These are phyloP conservation scores for Acanthisitta chloris DNA, from an alignment of 2,113 vertebrate species.

Conservation along the genomic window DNA sequence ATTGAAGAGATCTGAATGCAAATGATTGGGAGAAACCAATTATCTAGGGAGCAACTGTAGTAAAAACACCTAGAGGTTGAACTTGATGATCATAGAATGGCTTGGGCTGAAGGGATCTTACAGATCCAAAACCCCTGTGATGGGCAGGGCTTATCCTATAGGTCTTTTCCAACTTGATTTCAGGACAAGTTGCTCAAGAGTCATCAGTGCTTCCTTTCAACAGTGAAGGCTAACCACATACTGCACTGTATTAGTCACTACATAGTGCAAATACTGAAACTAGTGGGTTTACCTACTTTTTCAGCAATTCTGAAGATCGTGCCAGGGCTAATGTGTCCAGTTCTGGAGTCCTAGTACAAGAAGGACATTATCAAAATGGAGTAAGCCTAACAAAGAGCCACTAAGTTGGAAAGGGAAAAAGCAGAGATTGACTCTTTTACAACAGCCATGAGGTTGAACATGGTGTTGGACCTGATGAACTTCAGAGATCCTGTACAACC, in stretches of 20 bases:
- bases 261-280: fast-evolving
- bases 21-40: background rate
- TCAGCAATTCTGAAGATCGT: background rate
- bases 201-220: background rate
- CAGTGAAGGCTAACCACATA: background rate
- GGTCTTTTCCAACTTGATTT: background rate
- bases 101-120: background rate
- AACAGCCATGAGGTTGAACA: fast-evolving
- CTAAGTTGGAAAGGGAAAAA: background rate
- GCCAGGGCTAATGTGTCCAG: background rate
- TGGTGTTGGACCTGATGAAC: background rate
- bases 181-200: background rate
- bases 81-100: background rate
- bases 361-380: background rate
- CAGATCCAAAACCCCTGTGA: background rate
- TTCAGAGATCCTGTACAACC: background rate
- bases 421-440: background rate
- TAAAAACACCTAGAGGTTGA: background rate
- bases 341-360: background rate
- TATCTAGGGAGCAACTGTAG: background rate
- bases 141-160: background rate
- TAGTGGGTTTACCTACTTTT: background rate
- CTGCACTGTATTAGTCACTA: background rate
- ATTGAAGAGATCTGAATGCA: background rate
- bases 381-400: background rate